Evolutionary conservation across 2,113 vertebrate genomes (phyloP), one percentile per base, ranked within the genome.

Genomic region (Campylomormyrus numenius): DNA sequence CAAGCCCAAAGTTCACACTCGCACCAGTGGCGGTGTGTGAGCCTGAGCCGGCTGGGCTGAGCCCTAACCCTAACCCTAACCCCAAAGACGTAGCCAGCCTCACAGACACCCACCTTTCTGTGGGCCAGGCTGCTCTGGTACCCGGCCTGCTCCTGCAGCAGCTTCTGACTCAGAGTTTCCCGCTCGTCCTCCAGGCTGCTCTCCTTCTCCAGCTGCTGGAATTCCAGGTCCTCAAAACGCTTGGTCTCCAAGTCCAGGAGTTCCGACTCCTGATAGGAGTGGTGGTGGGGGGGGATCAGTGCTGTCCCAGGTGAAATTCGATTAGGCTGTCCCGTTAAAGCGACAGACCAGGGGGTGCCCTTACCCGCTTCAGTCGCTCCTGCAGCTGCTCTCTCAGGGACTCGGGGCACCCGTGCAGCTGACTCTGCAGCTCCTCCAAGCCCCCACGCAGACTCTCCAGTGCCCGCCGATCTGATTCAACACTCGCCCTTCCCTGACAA

Each of bases 351-450:
- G 93, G 92, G 89, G 88, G 92, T 92, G 93, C 93, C 92, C 98
- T 98, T 97, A 99, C 98, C 98, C 98, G 96, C 95, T 96, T 97
- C 95, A 98, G 96, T 96, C 98, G 97, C 92, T 98, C 97, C 95
- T 96, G 97, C 94, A 99, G 96, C 95, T 98, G 98, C 95, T 98
- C 98, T 94, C 95, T 96, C 96, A 98, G 94, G 85, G 98, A 98
- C 95, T 99, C 98, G 42, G 98, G 98, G 96, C 98, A 99, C 96
- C 98, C 98, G 96, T 97, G 97, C 92, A 99, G 97, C 96, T 98
- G 98, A 95, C 95, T 98, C 97, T 96, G 97, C 96, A 97, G 96
- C 96, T 98, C 97, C 95, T 95, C 95, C 96, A 97, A 97, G 94
- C 96, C 95, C 88, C 94, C 97, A 95, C 94, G 98, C 93, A 97